Percentiles rank a stretch among this genome's conserved stretches.
Conservation (phyloP, 2,797 vertebrate species). For the Oophaga sylvatica region DNA sequence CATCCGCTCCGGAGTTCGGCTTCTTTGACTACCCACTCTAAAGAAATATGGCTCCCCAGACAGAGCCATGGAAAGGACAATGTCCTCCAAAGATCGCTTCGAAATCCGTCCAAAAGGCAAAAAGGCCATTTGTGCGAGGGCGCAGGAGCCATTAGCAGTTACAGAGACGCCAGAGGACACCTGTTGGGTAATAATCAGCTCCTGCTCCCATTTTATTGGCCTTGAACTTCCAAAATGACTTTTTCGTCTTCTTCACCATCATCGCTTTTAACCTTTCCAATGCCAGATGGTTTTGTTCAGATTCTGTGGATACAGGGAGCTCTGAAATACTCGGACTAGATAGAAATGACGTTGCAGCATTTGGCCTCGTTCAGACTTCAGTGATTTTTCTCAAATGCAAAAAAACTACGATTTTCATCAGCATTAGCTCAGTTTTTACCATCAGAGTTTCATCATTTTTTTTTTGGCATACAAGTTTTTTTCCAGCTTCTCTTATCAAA, state of each 20-base stretch:
- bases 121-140: constrained; percentile 69
- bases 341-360: too few species aligned
- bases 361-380: too few species aligned
- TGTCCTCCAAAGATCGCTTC: constrained; percentile 36
- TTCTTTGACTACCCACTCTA: neutral
- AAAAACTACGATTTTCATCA: too few species aligned
- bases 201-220: constrained; percentile 68
- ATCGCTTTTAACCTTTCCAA: constrained; percentile 11
- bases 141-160: constrained; percentile 66
- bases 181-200: constrained; percentile 76
- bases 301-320: neutral
- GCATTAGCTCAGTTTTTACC: too few species aligned
- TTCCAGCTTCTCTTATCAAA: too few species aligned
- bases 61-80: constrained; percentile 35
- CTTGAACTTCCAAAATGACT: constrained; percentile 25
- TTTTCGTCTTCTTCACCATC: neutral
- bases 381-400: too few species aligned
- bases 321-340: too few species aligned
- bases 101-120: constrained; percentile 59
- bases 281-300: neutral
- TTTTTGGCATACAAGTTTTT: too few species aligned
- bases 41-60: constrained; percentile 48
- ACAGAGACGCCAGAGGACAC: constrained; percentile 67
- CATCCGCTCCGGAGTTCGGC: neutral
- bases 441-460: too few species aligned